Conservation (phyloP, 2,113 vertebrate genomes). For the Xenotilapia caudafasciata region DNA sequence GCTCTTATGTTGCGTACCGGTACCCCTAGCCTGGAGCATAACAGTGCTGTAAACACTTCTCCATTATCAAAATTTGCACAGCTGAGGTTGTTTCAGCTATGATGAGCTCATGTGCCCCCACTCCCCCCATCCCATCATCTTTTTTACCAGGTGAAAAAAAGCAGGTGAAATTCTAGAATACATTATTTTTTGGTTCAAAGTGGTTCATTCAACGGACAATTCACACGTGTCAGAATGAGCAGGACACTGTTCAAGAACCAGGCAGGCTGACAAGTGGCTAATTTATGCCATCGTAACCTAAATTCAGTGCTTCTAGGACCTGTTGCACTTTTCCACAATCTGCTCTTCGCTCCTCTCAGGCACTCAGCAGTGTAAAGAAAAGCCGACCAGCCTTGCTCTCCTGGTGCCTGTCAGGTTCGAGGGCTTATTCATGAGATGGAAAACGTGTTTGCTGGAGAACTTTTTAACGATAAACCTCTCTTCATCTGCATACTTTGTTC, state of each 20-base stretch:
- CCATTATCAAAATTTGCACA: not conserved
- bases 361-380: not conserved
- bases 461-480: not conserved
- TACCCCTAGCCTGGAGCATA: not conserved
- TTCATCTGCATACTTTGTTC: not conserved
- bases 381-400: not conserved
- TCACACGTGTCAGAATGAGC: not conserved
- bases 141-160: not conserved
- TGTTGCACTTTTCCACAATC: not conserved
- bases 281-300: not conserved
- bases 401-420: not conserved
- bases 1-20: not conserved
- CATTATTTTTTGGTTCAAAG: not conserved
- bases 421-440: not conserved
- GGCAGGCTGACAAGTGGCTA: not conserved
- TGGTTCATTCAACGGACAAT: not conserved
- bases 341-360: not conserved
- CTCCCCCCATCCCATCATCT: not conserved
- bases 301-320: not conserved
- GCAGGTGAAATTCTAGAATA: not conserved
- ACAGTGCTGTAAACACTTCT: not conserved
- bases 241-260: not conserved
- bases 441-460: not conserved
- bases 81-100: not conserved
- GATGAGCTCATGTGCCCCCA: not conserved